Base-by-base conservation (phyloP, 2,797 vertebrate genomes). In the Saxicola maurus region DNA sequence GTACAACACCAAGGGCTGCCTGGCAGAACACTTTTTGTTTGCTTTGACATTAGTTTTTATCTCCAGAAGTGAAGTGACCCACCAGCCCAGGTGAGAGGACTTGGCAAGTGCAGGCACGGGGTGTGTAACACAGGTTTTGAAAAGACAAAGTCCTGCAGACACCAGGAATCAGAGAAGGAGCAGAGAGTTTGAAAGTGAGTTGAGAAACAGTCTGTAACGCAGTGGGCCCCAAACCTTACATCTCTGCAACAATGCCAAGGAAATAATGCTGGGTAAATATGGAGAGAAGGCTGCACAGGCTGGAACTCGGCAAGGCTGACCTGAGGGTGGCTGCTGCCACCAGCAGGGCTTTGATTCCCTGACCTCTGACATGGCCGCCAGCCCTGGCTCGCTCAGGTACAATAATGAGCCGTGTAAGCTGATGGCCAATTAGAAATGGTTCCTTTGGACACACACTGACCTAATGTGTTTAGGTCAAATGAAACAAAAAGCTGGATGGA, bases 371-470 rank as follows among this genome's bases (percentile, higher is more conserved):
- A 56, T 43, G 91, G 83, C 92, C 94, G 60, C 60, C 33, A 94
- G 90, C 61, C 91, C 85, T 61, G 35, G 76, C 87, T 78, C 61
- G 92, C 87, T 86, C 92, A 96, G 93, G 94, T 81, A 93, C 92
- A 84, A 77, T 94, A 96, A 96, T 96, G 96, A 96, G 96, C 95
- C 90, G 91, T 87, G 94, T 72, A 91, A 95, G 93, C 88, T 33
- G 83, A 95, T 91, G 94, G 96, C 95, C 96, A 97, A 96, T 96
- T 96, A 97, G 96, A 96, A 97, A 96, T 19, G 87, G 92, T 82
- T 94, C 87, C 91, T 96, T 96, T 92, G 95, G 96, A 95, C 96
- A 94, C 82, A 90, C 89, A 73, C 74, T 96, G 94, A 94, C 94
- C 96, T 90, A 89, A 96, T 93, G 89, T 82, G 87, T 94, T 96